Evolutionary conservation across 1,140 invertebrate species (phyloP), one percentile per base, ranked within the genome.

Genomic region (Babylonia areolata): DNA sequence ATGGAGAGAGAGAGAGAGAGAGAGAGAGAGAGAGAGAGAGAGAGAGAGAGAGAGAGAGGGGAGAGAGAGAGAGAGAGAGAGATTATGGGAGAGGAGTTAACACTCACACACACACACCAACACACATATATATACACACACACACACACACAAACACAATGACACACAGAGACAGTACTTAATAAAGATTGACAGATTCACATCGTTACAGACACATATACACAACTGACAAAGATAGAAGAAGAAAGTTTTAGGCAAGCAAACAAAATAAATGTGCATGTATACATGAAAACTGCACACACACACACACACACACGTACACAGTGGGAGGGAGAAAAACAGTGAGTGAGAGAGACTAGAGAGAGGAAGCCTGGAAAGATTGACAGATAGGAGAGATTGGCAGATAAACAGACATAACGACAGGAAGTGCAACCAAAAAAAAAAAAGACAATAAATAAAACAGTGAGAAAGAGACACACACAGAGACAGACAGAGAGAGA

Each of bases 361-460:
- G 23, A 64, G 3, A 20, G 17, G 58, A n/a, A n/a, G n/a, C n/a
- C 5, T 64, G 6, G 17, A 64, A 6, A 64, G n/a, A 64, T 3
- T 11, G 17, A 28, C 17, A 35, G 77, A 78, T 17, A 81, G 15
- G 51, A 12, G 2, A 11, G 80, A 84, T 28, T 42, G 64, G 40
- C 33, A 84, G 35, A 87, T 15, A 84, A 64, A 84, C 2, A 87
- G 33, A 84, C 12, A 84, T 35, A 46, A 15, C 73, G 58, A 84
- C 33, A 84, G 35, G 33, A 31, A 84, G 31, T 35, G 81, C 33
- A 51, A 77, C 42, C 51, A 39, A 78, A 33, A 78, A 31, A 54
- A 12, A 84, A 15, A 77, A 69, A 73, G 75, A 77, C 39, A 85
- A 37, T 51, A 33, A 78, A 12, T n/a, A n/a, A 85, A 39, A 78